These are phyloP conservation scores for Oophaga pumilio DNA, from an alignment of 2,113 vertebrate genomes.

Conservation along the genomic window DNA sequence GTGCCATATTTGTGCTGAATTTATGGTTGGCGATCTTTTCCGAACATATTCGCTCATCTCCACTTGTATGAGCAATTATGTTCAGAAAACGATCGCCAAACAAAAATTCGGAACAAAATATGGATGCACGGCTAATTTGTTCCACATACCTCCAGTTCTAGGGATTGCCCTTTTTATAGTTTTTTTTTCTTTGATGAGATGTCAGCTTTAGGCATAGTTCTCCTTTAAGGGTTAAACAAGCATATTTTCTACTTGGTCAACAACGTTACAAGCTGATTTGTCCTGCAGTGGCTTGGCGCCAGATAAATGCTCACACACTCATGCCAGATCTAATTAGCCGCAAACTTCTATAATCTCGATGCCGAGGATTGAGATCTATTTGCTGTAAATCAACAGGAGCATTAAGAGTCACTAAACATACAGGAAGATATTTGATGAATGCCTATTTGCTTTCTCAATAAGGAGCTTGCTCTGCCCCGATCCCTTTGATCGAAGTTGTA, in stretches of 20 bases:
- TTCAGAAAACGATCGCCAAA: too few species aligned
- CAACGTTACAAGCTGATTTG: constrained; percentile 35
- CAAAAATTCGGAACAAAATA: too few species aligned
- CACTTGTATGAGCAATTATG: too few species aligned
- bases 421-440: constrained; percentile 27
- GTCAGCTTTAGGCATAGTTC: background rate
- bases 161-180: background rate
- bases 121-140: background rate
- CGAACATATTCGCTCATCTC: too few species aligned
- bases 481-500: background rate
- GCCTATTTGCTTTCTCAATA: constrained; percentile 40
- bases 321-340: constrained; percentile 49
- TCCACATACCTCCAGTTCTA: background rate
- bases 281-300: constrained; percentile 34
- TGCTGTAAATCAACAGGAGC: constrained; percentile 52
- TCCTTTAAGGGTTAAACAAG: constrained; percentile 8
- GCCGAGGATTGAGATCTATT: constrained; percentile 48
- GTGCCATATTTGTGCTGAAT: too few species aligned
- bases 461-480: background rate
- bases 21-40: too few species aligned
- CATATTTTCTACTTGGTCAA: constrained; percentile 41
- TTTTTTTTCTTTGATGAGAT: background rate
- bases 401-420: constrained; percentile 40
- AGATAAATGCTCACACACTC: constrained; percentile 35
- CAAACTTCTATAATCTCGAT: constrained; percentile 47